Conservation (phyloP, 2,888 invertebrate species). For the Pycnomerus fuliginosus region DNA sequence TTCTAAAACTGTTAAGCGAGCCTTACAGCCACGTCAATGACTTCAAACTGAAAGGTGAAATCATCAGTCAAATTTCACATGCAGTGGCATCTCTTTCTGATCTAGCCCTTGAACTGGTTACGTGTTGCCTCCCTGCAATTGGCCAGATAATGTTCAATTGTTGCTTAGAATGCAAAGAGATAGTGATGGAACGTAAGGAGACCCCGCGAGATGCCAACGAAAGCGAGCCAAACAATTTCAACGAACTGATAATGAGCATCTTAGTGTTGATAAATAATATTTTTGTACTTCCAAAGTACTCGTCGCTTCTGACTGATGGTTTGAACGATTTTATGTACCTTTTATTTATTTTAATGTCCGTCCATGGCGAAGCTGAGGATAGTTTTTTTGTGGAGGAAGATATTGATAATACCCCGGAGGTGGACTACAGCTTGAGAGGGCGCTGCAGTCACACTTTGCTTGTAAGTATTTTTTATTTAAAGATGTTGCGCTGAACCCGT, state of each 20-base stretch:
- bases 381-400: conserved; percentile 25
- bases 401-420: conserved; percentile 15
- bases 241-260: conserved; percentile 25
- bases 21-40: conserved; percentile 29
- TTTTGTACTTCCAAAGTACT: conserved; percentile 25
- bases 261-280: conserved; percentile 29
- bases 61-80: conserved; percentile 25
- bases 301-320: conserved; percentile 29
- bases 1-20: conserved; percentile 26
- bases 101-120: conserved; percentile 18
- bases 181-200: conserved; percentile 23
- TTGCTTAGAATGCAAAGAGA: conserved; percentile 30
- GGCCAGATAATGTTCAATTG: conserved; percentile 33
- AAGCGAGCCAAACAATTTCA: conserved; percentile 29
- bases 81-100: conserved; percentile 15
- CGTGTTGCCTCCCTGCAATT: conserved; percentile 28
- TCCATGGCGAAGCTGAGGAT: conserved; percentile 27
- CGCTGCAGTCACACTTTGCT: conserved; percentile 24
- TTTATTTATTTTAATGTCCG: conserved; percentile 31
- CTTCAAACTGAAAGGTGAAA: conserved; percentile 32
- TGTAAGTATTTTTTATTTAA: no score
- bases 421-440: conserved; percentile 20
- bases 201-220: conserved; percentile 29
- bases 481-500: no score
- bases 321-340: conserved; percentile 33